Conservation (phyloP, 2,888 invertebrate genomes). For the Xylocampa areola region DNA sequence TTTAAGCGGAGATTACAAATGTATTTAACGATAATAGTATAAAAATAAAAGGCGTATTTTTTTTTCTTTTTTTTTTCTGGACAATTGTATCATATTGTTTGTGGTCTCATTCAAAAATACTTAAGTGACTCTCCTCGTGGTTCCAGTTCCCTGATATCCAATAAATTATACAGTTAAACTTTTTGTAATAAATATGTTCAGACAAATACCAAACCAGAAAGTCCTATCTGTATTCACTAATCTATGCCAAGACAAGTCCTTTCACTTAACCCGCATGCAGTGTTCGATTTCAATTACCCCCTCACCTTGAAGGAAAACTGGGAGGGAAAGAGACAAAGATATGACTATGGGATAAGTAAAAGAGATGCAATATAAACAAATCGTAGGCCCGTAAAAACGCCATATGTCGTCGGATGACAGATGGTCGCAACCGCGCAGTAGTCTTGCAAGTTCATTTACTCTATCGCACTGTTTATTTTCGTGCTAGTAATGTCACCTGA, state of each 20-base stretch:
- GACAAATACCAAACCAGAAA: conserved; percentile 2
- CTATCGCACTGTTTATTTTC: conserved; percentile 61
- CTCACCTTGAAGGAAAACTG: conserved; percentile 83
- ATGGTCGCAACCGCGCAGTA: conserved; percentile 80
- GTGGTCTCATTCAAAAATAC: too few relatives aligned
- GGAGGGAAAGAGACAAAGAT: conserved; percentile 65
- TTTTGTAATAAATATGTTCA: too few relatives aligned
- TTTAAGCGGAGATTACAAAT: too few relatives aligned
- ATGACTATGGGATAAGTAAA: conserved; percentile 54
- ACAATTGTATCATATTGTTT: too few relatives aligned
- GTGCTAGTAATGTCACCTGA: conserved; percentile 42
- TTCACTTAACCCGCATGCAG: conserved; percentile 87
- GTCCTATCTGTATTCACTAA: conserved; percentile 51
- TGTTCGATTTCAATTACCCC: conserved; percentile 86
- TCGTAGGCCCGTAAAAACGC: conserved; percentile 82
- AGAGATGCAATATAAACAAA: conserved; percentile 82
- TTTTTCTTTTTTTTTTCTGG: too few relatives aligned
- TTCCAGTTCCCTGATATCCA: too few relatives aligned
- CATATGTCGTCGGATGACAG: conserved; percentile 85
- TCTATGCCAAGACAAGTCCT: conserved; percentile 80
- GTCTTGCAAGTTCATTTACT: conserved; percentile 72
- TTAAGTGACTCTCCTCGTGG: too few relatives aligned
- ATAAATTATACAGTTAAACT: too few relatives aligned
- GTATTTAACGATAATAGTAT: too few relatives aligned
- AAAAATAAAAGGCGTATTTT: too few relatives aligned